phyloP scores from a whole-genome alignment of 2,113 vertebrate genomes.

The Orientallactaga bullata region DNA sequence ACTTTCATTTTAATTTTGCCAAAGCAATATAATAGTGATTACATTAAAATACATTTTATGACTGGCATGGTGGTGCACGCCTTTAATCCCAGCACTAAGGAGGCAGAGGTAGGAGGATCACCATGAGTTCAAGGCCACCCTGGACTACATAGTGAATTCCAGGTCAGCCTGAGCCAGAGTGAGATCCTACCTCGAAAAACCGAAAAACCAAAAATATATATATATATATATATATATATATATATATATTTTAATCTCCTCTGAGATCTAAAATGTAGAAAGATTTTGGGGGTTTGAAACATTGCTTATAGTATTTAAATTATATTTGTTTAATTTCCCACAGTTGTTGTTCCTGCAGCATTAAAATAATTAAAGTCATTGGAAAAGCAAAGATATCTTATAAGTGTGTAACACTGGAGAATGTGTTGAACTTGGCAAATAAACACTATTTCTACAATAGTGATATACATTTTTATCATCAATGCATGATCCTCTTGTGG shows the following conservation, averaged over 20 bases:
- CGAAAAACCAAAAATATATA: no score
- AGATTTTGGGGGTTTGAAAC: not conserved
- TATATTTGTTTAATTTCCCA: not conserved
- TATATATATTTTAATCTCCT: no score
- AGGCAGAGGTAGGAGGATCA: no score
- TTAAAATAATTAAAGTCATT: not conserved
- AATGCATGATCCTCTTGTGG: not conserved
- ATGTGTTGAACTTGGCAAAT: conserved; percentile 22
- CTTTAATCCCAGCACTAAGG: no score
- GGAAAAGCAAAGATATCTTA: not conserved
- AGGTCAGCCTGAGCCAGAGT: no score
- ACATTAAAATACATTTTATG: conserved; percentile 22
- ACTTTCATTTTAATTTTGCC: conserved; percentile 42
- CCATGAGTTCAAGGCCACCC: no score
- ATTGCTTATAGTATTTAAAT: not conserved
- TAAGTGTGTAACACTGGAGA: not conserved
- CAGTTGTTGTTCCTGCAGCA: not conserved
- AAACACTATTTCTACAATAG: not conserved
- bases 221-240: no score
- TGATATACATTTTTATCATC: not conserved
- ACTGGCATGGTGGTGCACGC: no score
- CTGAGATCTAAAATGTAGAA: not conserved
- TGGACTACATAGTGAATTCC: no score
- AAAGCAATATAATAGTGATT: not conserved
- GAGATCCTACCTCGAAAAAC: no score